Evolutionary conservation across 2,113 vertebrate genomes (phyloP), one percentile per base, ranked within the genome.

Genomic region (Mormyrus iriodes): DNA sequence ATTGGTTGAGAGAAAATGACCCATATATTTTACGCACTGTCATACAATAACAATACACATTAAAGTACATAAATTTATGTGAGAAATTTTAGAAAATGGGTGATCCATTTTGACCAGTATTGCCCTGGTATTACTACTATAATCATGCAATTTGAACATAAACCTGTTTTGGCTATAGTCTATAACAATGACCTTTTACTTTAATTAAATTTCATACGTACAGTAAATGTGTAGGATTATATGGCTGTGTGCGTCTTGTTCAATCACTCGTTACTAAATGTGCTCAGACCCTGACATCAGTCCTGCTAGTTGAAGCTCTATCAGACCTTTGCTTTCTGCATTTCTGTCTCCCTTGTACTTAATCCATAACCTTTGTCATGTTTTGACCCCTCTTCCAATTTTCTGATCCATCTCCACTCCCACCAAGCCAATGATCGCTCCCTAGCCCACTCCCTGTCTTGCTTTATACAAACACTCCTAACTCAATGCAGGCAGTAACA

Each of bases 141-240:
- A 61, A 61, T 61, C 8, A n/a, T 61, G 61, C 13, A 69, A 69
- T 31, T 31, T 69, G 61, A 69, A 31, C 27, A 31, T 31, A 69
- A 69, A 44, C 4, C 35, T 42, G 8, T 42, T 84, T 44, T 84
- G 39, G 3, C 82, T 69, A 51, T 15, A 52, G n/a, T 52, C 44
- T 85, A 85, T 85, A 17, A 85, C n/a, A 51, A 69, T 69, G 61
- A 69, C 61, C 61, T 69, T 69, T 69, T 31, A 69, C 61, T 69
- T 69, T 69, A 69, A 69, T 69, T 27, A 69, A 69, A 69, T 69
- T 9, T n/a, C 61, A 65, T n/a, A 27, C 3, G 24, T 65, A 65
- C 61, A 69, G 24, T 10, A n/a, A 61, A 61, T 61, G 55, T 24
- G 24, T 61, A 61, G 55, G 55, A 21, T 7, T 69, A n/a, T n/a